These are phyloP conservation scores for Morus bassanus DNA, from an alignment of 2,797 vertebrate genomes.

Conservation along the genomic window DNA sequence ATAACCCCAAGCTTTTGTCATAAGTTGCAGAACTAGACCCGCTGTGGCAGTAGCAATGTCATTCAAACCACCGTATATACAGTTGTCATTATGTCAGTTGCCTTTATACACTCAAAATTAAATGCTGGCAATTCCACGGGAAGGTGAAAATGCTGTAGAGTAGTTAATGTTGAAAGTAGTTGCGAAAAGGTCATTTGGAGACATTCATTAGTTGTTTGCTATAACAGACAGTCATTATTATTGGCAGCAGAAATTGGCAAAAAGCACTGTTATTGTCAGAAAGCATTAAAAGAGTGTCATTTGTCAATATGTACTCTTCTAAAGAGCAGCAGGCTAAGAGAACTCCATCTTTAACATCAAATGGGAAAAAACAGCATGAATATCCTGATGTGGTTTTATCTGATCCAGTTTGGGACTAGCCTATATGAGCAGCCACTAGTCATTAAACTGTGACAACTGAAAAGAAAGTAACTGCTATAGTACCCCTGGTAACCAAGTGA, in stretches of 20 bases:
- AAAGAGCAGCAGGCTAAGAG: background rate
- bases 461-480: background rate
- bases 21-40: background rate
- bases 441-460: background rate
- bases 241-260: conserved; percentile 33
- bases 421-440: background rate
- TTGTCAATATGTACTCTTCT: conserved; percentile 27
- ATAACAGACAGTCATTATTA: conserved; percentile 45
- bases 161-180: conserved; percentile 1
- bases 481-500: background rate
- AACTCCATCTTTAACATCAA: background rate
- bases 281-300: conserved; percentile 14
- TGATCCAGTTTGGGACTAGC: background rate
- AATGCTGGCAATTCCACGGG: background rate
- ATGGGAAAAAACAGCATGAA: background rate
- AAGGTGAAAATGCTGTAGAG: background rate
- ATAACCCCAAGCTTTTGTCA: fast-evolving
- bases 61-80: background rate
- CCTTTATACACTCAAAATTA: background rate
- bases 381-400: background rate
- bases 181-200: conserved; percentile 45
- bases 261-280: conserved; percentile 29
- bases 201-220: conserved; percentile 37
- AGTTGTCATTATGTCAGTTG: background rate
- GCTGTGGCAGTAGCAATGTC: background rate